Base-by-base conservation (phyloP, 2,113 vertebrate species). In the Australoheros scitulus region DNA sequence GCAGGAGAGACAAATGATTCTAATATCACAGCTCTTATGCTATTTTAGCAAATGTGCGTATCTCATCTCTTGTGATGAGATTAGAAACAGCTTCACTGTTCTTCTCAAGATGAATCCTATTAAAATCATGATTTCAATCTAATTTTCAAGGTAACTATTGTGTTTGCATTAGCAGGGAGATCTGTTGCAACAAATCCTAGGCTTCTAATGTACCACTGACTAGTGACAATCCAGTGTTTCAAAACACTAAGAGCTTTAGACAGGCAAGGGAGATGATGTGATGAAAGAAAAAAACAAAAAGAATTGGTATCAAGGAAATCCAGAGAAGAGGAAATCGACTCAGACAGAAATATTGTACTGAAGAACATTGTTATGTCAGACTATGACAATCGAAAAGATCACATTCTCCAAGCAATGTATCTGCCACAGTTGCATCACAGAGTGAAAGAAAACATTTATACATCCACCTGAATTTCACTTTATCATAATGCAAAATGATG, bases 41-140 rank as follows among this genome's bases (percentile, higher is more conserved):
- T 64, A 10, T 11, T 75, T 61, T 80, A 38, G 41, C 57, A 79
- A 18, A 63, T 36, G 32, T 58, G 77, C 58, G 41, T 52, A 78
- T 26, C 59, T 57, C 58, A 80, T 79, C 29, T 78, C 68, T 61
- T 82, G 72, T 83, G 83, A 82, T 77, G 59, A 87, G 72, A 75
- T 82, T 80, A 55, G 36, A 50, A 59, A 61, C 47, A 41, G 36
- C 68, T 70, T 34, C 43, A 24, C 2, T 74, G 64, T 26, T 52
- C 32, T 26, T 76, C 47, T 76, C 26, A 38, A 79, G 47, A 79
- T 68, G 50, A 81, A 79, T 76, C 52, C 43, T 59, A 87, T 89
- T 84, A 81, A 87, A 81, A 70, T 59, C 56, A 59, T 6, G 7
- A 72, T 87, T 84, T 63, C 79, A 60, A 80, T 90, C 79, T 80